These are phyloP conservation scores for Halichoerus grypus DNA, from an alignment of 2,113 vertebrate genomes.

Conservation along the genomic window DNA sequence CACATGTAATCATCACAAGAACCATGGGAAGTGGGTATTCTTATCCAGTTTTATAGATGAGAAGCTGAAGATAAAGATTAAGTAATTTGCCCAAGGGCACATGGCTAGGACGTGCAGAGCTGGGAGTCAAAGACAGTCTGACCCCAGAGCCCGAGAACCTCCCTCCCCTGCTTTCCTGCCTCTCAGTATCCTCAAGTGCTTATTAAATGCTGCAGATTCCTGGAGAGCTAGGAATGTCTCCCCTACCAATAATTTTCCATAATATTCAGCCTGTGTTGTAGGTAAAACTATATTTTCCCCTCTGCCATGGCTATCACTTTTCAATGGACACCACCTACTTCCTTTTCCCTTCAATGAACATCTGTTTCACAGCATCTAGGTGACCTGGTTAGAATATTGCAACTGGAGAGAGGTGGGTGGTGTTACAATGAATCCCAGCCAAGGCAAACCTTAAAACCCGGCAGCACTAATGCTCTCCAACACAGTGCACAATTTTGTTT, in stretches of 20 bases:
- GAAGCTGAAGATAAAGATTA: not conserved
- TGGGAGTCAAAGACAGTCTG: not conserved
- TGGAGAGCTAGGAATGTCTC: constrained; percentile 38
- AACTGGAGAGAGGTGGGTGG: constrained; percentile 70
- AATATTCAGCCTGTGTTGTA: constrained; percentile 51
- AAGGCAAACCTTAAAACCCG: constrained; percentile 63
- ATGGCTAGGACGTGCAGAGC: not conserved
- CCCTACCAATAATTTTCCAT: constrained; percentile 33
- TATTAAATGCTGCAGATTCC: constrained; percentile 11
- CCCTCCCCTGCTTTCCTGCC: not conserved
- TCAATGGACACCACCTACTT: constrained; percentile 60
- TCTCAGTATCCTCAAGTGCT: not conserved
- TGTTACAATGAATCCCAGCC: constrained; percentile 56
- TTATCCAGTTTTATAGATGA: not conserved
- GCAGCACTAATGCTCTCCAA: not conserved
- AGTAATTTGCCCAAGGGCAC: not conserved
- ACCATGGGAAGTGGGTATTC: not conserved
- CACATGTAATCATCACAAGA: not conserved
- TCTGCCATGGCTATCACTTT: constrained; percentile 53
- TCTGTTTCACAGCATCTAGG: constrained; percentile 63
- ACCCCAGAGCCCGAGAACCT: not conserved
- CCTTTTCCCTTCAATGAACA: constrained; percentile 58
- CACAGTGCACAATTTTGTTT: constrained; percentile 48
- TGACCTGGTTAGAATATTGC: constrained; percentile 67
- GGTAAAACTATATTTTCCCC: constrained; percentile 53